phyloP scores from a whole-genome alignment of 2,888 invertebrate genomes.

The Holacanthella duospinosa region DNA sequence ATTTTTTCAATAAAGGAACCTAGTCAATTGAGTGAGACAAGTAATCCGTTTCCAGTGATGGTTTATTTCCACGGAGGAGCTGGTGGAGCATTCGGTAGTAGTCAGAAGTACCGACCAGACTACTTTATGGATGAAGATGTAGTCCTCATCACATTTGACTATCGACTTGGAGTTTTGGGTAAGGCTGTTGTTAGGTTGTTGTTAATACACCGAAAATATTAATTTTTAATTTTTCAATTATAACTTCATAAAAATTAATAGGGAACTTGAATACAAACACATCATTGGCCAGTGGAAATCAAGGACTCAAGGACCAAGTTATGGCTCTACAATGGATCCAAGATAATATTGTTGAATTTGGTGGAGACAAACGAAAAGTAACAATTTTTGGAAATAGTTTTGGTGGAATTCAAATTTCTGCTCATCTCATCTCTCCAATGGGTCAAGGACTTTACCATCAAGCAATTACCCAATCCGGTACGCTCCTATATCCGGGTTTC shows the following conservation, averaged over 20 bases:
- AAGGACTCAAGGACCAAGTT: slow-evolving; percentile 6
- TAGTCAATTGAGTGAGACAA: not conserved
- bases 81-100: slow-evolving; percentile 3
- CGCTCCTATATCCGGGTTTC: not conserved
- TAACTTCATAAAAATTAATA: too few relatives aligned
- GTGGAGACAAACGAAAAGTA: slow-evolving; percentile 1
- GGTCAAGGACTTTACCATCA: not conserved
- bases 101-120: not conserved
- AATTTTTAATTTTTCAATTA: not conserved
- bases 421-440: slow-evolving; percentile 9
- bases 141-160: not conserved
- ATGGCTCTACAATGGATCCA: slow-evolving; percentile 10
- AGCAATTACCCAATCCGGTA: not conserved
- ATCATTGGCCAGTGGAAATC: not conserved
- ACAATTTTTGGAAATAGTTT: slow-evolving; percentile 9
- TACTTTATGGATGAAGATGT: slow-evolving; percentile 7
- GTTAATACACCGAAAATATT: not conserved
- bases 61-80: slow-evolving; percentile 25
- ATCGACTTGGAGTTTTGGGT: slow-evolving; percentile 9
- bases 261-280: slow-evolving; percentile 5
- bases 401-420: not conserved
- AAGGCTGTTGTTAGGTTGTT: not conserved
- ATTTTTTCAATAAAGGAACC: slow-evolving; percentile 8
- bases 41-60: slow-evolving; percentile 14
- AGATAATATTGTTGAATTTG: slow-evolving; percentile 3